A percentile compares a stretch with the other conserved stretches of the same genome.
Conservation (phyloP, 2,888 invertebrate species). For the Drosophila neutralis region DNA sequence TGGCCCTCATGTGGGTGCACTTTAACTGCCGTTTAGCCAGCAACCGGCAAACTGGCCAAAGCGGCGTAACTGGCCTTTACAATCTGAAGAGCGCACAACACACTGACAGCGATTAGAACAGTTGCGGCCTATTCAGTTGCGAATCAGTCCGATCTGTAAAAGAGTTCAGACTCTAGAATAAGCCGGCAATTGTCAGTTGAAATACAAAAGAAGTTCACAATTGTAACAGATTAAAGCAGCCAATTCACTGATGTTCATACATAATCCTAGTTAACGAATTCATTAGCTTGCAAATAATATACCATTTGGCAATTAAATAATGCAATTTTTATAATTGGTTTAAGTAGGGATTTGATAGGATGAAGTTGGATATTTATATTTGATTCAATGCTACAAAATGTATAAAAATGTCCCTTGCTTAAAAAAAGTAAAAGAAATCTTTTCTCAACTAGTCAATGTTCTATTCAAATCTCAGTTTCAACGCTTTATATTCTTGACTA, state of each 20-base stretch:
- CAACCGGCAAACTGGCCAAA: conserved; percentile 13
- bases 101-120: conserved; percentile 32
- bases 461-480: not conserved
- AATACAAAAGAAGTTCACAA: conserved; percentile 6
- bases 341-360: not conserved
- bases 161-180: not conserved
- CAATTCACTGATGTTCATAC: not conserved
- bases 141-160: conserved; percentile 26
- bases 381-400: not conserved
- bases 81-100: conserved; percentile 25
- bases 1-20: conserved; percentile 43
- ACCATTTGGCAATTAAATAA: not conserved
- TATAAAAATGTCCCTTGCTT: not conserved
- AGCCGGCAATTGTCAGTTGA: conserved; percentile 8
- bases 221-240: not conserved
- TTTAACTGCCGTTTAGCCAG: conserved; percentile 28
- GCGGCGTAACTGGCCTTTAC: conserved; percentile 42
- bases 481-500: not conserved
- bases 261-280: not conserved
- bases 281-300: not conserved
- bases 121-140: conserved; percentile 1
- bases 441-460: not conserved
- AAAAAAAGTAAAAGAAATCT: not conserved
- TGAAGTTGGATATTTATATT: not conserved
- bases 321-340: not conserved